Conservation (phyloP, 2,888 invertebrate genomes). For the Drosophila niveifrons region DNA sequence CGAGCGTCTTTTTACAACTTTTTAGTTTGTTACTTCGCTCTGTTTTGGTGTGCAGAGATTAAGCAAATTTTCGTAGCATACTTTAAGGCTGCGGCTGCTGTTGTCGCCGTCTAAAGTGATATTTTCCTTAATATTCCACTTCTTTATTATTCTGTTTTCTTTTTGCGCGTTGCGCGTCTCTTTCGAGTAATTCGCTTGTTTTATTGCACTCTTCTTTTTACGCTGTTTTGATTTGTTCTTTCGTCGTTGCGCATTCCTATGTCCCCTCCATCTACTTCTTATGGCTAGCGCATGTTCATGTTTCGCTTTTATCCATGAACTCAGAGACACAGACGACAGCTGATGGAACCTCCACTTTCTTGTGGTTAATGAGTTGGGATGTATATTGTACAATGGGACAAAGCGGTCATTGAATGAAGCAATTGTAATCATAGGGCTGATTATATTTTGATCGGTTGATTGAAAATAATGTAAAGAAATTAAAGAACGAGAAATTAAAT, state of each 20-base stretch:
- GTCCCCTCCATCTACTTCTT: constrained; percentile 10
- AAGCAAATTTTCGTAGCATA: constrained; percentile 69
- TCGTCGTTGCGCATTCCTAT: constrained; percentile 27
- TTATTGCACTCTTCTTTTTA: constrained; percentile 78
- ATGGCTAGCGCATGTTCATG: constrained; percentile 38
- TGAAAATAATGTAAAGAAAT: not conserved
- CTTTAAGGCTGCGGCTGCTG: constrained; percentile 50
- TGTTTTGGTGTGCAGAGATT: constrained; percentile 59
- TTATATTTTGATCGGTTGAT: not conserved
- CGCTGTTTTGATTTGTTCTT: constrained; percentile 76
- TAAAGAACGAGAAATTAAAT: too few relatives aligned
- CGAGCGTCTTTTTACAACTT: constrained; percentile 70
- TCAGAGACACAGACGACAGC: constrained; percentile 53
- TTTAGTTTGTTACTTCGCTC: constrained; percentile 67
- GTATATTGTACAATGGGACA: constrained; percentile 40
- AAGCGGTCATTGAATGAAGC: not conserved
- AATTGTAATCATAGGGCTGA: not conserved
- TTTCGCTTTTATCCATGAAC: constrained; percentile 47
- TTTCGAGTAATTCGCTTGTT: constrained; percentile 70
- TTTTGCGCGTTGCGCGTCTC: constrained; percentile 42
- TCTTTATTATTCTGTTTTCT: constrained; percentile 74
- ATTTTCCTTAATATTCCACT: constrained; percentile 63
- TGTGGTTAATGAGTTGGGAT: constrained; percentile 67
- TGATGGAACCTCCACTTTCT: constrained; percentile 63
- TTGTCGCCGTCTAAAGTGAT: constrained; percentile 59